phyloP scores from a whole-genome alignment of 2,888 invertebrate genomes.

The Hydrotaea diabolus region DNA sequence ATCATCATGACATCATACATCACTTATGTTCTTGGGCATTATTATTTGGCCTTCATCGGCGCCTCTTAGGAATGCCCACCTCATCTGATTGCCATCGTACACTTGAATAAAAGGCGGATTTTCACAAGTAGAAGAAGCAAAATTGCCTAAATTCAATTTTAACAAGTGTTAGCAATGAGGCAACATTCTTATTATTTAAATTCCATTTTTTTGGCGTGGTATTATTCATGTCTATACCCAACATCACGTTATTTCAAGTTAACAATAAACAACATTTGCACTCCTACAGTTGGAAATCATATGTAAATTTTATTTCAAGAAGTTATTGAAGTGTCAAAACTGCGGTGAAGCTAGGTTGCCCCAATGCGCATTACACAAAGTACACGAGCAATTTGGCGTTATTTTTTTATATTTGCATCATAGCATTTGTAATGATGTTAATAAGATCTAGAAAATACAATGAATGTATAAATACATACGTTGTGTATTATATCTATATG shows the following conservation, averaged over 20 bases:
- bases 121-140: not conserved
- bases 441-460: not conserved
- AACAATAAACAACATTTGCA: not conserved
- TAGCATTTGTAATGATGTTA: not conserved
- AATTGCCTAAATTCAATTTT: not conserved
- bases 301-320: slow-evolving; percentile 10
- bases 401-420: not conserved
- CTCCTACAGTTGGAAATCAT: not conserved
- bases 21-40: not conserved
- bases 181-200: not conserved
- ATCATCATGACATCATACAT: too few species aligned
- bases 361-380: not conserved
- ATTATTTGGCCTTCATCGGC: not conserved
- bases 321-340: slow-evolving; percentile 18
- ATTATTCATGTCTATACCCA: not conserved
- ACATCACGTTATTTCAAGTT: not conserved
- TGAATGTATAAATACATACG: not conserved
- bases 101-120: not conserved
- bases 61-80: not conserved
- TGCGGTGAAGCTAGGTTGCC: not conserved
- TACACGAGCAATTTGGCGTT: not conserved
- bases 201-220: not conserved
- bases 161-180: slow-evolving; percentile 12
- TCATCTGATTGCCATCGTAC: not conserved
- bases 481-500: not conserved